These are phyloP conservation scores for Arenaria interpres DNA, from an alignment of 2,113 vertebrate species.

Conservation along the genomic window DNA sequence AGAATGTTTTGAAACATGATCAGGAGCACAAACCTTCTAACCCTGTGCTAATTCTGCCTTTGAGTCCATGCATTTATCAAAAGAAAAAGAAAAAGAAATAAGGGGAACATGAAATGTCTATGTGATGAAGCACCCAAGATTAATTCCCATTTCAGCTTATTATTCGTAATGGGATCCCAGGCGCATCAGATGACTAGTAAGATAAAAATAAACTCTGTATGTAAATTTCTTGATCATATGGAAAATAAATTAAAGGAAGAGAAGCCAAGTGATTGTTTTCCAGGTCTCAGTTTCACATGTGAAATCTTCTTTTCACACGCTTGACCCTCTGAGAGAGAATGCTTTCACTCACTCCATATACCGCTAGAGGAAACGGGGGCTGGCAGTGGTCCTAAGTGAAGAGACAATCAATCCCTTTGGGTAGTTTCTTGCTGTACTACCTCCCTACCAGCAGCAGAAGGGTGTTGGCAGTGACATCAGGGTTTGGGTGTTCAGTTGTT, in stretches of 20 bases:
- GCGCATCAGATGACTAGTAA: neutral
- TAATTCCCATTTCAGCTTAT: neutral
- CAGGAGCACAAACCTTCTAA: neutral
- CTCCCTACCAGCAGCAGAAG: neutral
- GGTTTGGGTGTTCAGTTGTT: neutral
- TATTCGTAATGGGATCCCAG: neutral
- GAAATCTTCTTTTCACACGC: constrained; percentile 62
- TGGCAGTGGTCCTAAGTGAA: neutral
- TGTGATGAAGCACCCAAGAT: neutral
- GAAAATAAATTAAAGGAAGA: constrained; percentile 34
- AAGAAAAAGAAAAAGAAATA: neutral
- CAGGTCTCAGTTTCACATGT: constrained; percentile 30
- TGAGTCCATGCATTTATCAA: neutral
- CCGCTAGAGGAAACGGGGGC: neutral
- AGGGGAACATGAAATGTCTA: neutral
- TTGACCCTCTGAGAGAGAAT: neutral
- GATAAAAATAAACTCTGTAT: constrained; percentile 3
- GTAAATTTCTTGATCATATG: constrained; percentile 30
- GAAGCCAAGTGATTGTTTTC: constrained; percentile 49
- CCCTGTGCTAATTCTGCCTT: neutral
- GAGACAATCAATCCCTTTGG: neutral
- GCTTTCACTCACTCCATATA: neutral
- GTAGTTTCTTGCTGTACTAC: neutral
- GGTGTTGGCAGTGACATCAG: neutral
- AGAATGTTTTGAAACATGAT: neutral